These are phyloP conservation scores for Esox masquinongy DNA, from an alignment of 2,797 vertebrate genomes.

Conservation along the genomic window DNA sequence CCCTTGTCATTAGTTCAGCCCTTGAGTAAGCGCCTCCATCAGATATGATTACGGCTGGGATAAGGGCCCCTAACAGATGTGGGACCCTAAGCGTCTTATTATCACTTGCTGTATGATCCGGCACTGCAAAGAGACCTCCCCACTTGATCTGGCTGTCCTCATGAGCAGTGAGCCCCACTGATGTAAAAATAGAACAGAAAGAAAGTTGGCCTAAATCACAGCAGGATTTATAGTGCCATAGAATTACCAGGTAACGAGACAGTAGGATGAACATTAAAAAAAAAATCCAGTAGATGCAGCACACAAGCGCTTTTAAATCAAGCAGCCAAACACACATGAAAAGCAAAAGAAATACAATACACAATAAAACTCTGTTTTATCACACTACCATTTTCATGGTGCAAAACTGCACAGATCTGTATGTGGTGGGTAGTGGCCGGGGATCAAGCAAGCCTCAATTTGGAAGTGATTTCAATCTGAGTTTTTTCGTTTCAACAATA, in stretches of 20 bases:
- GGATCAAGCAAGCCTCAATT: not conserved
- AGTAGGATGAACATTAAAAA: slow-evolving; percentile 12
- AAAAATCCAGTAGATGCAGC: slow-evolving; percentile 23
- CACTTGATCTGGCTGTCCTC: slow-evolving; percentile 13
- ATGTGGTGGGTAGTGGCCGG: too few relatives aligned
- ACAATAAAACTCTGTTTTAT: slow-evolving; percentile 23
- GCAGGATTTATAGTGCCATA: slow-evolving; percentile 48
- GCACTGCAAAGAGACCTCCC: slow-evolving; percentile 5
- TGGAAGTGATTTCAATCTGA: not conserved
- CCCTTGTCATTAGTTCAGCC: not conserved
- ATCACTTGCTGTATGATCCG: not conserved
- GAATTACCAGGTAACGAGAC: slow-evolving; percentile 28
- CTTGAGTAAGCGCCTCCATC: not conserved
- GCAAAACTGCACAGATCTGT: not conserved
- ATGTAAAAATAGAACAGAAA: slow-evolving; percentile 9
- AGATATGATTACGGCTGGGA: not conserved
- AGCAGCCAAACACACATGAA: slow-evolving; percentile 13
- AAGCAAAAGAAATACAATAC: slow-evolving; percentile 23
- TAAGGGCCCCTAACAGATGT: not conserved
- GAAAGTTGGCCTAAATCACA: slow-evolving; percentile 24
- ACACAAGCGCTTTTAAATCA: slow-evolving; percentile 20
- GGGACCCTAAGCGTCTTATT: not conserved
- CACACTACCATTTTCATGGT: slow-evolving; percentile 22
- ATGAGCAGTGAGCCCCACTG: not conserved
- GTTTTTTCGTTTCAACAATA: not conserved